Conservation (phyloP, 2,113 vertebrate genomes). For the Morone chrysops region DNA sequence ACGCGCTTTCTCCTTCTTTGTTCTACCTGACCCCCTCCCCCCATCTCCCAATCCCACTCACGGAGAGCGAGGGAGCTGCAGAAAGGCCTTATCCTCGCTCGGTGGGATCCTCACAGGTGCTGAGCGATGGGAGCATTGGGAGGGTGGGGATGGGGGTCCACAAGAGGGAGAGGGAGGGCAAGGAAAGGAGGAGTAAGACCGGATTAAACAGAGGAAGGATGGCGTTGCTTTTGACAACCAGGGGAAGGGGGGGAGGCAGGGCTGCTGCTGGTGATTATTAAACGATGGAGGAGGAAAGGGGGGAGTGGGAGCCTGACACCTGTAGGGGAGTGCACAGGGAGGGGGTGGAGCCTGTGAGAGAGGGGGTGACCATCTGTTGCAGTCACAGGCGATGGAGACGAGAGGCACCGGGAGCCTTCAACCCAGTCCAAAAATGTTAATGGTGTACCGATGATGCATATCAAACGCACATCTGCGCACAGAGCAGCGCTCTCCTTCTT, state of each 20-base stretch:
- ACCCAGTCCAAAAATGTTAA: constrained; percentile 80
- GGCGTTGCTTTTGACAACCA: constrained; percentile 55
- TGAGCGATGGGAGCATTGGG: constrained; percentile 56
- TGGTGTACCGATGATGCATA: constrained; percentile 69
- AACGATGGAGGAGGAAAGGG: constrained; percentile 40
- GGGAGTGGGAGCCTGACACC: constrained; percentile 66
- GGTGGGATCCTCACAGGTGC: constrained; percentile 78
- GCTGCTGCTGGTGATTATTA: constrained; percentile 68
- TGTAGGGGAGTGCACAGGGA: constrained; percentile 59
- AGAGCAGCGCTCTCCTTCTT: background rate
- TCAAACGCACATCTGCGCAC: constrained; percentile 76
- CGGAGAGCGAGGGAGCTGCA: constrained; percentile 18
- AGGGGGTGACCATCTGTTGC: constrained; percentile 78
- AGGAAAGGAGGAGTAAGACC: constrained; percentile 40
- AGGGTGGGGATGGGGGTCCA: background rate
- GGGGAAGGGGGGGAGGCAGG: constrained; percentile 1
- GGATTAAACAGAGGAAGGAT: constrained; percentile 62
- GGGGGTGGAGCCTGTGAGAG: constrained; percentile 38
- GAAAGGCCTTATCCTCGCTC: constrained; percentile 68
- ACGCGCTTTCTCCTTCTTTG: constrained; percentile 63
- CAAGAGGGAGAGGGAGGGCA: constrained; percentile 10
- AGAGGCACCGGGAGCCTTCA: constrained; percentile 68
- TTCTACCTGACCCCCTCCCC: constrained; percentile 72
- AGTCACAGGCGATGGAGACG: constrained; percentile 71
- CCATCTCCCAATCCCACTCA: constrained; percentile 22